Evolutionary conservation across 2,888 invertebrate species (phyloP).

Genomic region (Caenorhabditis imperialis): DNA sequence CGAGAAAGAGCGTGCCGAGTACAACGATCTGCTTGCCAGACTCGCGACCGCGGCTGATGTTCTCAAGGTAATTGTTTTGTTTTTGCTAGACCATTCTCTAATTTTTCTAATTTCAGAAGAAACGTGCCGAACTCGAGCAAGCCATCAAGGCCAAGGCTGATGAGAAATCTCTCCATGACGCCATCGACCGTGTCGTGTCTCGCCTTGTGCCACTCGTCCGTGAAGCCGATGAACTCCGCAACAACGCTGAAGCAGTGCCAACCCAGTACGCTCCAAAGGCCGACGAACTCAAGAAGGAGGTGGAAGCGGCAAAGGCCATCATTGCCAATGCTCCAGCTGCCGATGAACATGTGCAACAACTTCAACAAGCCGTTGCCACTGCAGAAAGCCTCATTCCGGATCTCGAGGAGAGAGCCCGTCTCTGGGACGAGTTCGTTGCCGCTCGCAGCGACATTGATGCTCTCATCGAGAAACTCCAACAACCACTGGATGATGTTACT

Average conservation of each 20-base stretch:
- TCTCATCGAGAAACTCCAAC: conserved; percentile 55
- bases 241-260: conserved; percentile 61
- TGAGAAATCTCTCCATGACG: conserved; percentile 52
- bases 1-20: conserved; percentile 56
- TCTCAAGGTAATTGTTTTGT: conserved; percentile 46
- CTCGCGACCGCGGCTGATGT: conserved; percentile 58
- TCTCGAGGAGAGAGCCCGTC: conserved; percentile 55
- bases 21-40: conserved; percentile 59
- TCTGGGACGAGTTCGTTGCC: conserved; percentile 64
- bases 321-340: conserved; percentile 35
- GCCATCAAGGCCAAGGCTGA: conserved; percentile 50
- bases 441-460: conserved; percentile 61
- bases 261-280: conserved; percentile 58
- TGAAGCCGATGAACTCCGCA: conserved; percentile 54
- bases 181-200: conserved; percentile 46
- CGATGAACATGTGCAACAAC: conserved; percentile 46
- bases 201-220: conserved; percentile 57
- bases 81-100: background rate
- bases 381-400: conserved; percentile 53
- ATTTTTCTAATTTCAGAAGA: conserved; percentile 32
- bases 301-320: conserved; percentile 43
- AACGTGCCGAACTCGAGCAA: conserved; percentile 56
- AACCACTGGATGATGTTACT: conserved; percentile 49
- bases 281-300: conserved; percentile 54
- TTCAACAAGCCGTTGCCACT: conserved; percentile 46